These are phyloP conservation scores for Bradypodion pumilum DNA, from an alignment of 2,797 vertebrate species.

Conservation along the genomic window DNA sequence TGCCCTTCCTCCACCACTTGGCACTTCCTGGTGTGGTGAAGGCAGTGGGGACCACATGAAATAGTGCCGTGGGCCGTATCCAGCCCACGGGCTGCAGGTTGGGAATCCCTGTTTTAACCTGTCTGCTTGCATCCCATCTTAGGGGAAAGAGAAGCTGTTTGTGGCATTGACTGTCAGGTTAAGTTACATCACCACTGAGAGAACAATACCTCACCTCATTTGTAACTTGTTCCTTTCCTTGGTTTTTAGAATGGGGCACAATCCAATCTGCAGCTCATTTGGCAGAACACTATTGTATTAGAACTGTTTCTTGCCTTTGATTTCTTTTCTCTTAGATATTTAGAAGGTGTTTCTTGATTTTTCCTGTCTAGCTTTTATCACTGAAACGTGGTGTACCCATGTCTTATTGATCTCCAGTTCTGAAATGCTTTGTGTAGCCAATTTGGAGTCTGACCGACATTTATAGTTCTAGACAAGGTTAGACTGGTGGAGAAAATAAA, in stretches of 20 bases:
- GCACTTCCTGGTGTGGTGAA: too few relatives aligned
- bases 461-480: slow-evolving; percentile 3
- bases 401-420: background rate
- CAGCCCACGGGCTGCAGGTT: too few relatives aligned
- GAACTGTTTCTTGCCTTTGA: background rate
- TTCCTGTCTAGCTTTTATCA: slow-evolving; percentile 16
- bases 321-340: background rate
- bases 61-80: too few relatives aligned
- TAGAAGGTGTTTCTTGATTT: background rate
- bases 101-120: too few relatives aligned
- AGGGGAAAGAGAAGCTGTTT: background rate
- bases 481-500: background rate
- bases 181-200: background rate
- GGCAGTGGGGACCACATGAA: too few relatives aligned
- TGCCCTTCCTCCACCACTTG: too few relatives aligned
- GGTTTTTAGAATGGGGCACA: background rate
- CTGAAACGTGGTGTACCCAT: slow-evolving; percentile 8
- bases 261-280: background rate
- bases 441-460: background rate
- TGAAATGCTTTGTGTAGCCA: background rate
- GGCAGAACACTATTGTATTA: background rate
- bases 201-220: background rate
- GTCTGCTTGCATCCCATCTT: background rate
- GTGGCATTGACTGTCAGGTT: background rate
- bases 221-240: slow-evolving; percentile 8